Base-by-base conservation (phyloP, 2,113 vertebrate species). In the Poeciliopsis prolifica region DNA sequence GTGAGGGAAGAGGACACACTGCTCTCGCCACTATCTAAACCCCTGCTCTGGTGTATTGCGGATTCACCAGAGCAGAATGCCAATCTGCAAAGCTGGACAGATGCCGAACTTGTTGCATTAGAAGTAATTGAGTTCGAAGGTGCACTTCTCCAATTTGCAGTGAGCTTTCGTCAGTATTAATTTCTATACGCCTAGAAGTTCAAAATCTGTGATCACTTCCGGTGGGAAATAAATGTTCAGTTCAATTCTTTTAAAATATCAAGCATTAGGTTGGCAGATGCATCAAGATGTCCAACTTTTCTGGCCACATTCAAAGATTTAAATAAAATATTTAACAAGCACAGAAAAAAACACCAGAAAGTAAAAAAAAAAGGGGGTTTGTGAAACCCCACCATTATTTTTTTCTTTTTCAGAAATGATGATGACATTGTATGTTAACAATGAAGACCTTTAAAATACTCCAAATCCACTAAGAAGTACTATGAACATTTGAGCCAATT, bases 51-150 rank as follows among this genome's bases (percentile, higher is more conserved):
- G 33, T 35, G 33, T 6, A 33, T 33, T 0, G 6, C 6, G 31
- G 4, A 31, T 31, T 44, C 5, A 33, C 28, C 29, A 29, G 29
- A 29, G 13, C 11, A 5, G 48, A 48, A 0, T 33, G 13, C 42
- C 72, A 28, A 69, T 51, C 7, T 70, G 7, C 44, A 31, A 54
- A 81, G 75, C 10, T 75, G 48, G 22, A 74, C 22, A n/a, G 48
- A 19, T 7, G 29, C 70, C 9, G 28, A 19, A 6, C 30, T 35
- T 40, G 31, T 22, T 40, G 58, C 28, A 51, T 35, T 10, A 35
- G 22, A 72, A 37, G 12, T 31, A 5, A 68, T 15, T 11, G 24
- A 5, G 40, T 15, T 68, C 62, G 3, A 29, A 60, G 17, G 72
- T 29, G 15, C 14, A 61, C 65, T 77, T 48, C 66, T 70, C 28